Conservation (phyloP, 2,888 invertebrate genomes). For the Norana najaformis region DNA sequence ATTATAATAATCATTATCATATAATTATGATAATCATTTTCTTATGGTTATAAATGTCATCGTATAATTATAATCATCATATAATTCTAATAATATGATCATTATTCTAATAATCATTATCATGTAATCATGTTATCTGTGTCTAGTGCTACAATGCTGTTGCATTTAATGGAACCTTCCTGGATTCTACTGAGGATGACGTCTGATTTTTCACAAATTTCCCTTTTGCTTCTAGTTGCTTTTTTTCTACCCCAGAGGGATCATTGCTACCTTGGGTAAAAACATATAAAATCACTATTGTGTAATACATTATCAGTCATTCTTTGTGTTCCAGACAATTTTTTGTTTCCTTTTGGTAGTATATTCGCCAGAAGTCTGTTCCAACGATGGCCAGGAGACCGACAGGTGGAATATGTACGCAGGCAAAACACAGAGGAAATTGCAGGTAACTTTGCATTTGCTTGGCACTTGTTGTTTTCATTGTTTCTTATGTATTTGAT, state of each 20-base stretch:
- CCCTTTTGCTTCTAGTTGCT: too few species aligned
- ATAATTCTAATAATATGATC: too few species aligned
- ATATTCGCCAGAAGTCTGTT: constrained; percentile 51
- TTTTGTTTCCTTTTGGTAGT: constrained; percentile 49
- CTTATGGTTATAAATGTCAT: too few species aligned
- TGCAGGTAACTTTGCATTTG: constrained; percentile 47
- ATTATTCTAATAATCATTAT: too few species aligned
- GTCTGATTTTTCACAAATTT: neutral
- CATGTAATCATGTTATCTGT: neutral
- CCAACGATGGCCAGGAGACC: constrained; percentile 59
- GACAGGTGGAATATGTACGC: constrained; percentile 57
- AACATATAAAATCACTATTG: neutral
- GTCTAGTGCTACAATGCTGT: neutral
- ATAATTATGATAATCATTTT: too few species aligned
- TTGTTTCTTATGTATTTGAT: neutral
- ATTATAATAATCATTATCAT: too few species aligned
- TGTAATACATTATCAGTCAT: too few species aligned
- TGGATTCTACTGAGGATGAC: neutral
- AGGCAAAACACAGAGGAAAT: constrained; percentile 51
- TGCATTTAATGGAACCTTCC: neutral
- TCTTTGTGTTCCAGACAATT: neutral
- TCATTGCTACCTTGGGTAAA: neutral
- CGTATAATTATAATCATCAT: too few species aligned
- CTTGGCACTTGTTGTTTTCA: too few species aligned
- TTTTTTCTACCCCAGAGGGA: neutral